A percentile compares a stretch with the other conserved stretches of the same genome.
Conservation (phyloP, 2,888 invertebrate genomes). For the Drosophila robusta region DNA sequence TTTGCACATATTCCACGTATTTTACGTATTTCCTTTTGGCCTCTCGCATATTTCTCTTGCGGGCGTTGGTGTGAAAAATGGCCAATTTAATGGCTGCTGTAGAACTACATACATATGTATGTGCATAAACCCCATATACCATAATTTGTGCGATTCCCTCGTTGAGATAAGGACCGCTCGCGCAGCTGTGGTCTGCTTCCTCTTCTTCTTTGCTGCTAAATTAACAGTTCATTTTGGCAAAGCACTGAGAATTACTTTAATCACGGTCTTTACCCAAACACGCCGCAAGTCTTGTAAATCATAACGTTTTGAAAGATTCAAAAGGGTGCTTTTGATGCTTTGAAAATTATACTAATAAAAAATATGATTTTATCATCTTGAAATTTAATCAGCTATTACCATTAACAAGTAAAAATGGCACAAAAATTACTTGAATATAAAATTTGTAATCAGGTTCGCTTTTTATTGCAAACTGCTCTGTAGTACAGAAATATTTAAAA, state of each 20-base stretch:
- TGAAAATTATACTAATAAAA: background rate
- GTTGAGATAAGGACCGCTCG: slow-evolving; percentile 30
- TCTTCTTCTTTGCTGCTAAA: slow-evolving; percentile 11
- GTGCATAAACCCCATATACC: background rate
- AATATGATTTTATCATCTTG: too few species aligned
- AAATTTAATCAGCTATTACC: background rate
- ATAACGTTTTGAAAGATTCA: background rate
- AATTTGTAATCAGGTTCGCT: too few species aligned
- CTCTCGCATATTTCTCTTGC: slow-evolving; percentile 18
- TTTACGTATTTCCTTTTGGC: slow-evolving; percentile 15
- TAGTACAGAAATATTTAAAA: too few species aligned
- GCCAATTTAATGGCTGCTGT: slow-evolving; percentile 59
- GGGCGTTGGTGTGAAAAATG: slow-evolving; percentile 60
- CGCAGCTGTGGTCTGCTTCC: background rate
- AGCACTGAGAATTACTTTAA: slow-evolving; percentile 21
- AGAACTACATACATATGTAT: background rate
- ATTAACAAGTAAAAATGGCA: background rate
- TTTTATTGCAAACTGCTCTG: too few species aligned
- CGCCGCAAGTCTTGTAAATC: background rate
- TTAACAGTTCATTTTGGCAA: slow-evolving; percentile 50
- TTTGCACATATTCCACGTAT: slow-evolving; percentile 32
- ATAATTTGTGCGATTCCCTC: slow-evolving; percentile 58
- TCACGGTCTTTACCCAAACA: slow-evolving; percentile 10
- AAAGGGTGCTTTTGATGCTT: background rate
- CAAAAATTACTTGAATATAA: too few species aligned